phyloP scores from a whole-genome alignment of 2,888 invertebrate genomes.

The Mythimna vitellina region DNA sequence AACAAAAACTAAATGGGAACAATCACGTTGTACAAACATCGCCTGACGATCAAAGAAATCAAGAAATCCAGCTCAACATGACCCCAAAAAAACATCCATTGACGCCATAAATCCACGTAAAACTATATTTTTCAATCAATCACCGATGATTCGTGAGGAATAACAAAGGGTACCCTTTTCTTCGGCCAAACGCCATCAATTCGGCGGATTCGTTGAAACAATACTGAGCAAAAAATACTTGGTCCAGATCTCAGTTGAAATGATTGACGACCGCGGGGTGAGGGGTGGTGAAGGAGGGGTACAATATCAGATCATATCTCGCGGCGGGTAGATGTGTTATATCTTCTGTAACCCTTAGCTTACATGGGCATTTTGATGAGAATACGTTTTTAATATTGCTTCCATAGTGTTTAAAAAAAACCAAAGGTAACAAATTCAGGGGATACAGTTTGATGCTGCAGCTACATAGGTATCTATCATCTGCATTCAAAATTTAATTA shows the following conservation, averaged over 20 bases:
- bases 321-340: slow-evolving; percentile 42
- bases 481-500: no score
- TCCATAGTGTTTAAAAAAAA: no score
- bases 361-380: no score
- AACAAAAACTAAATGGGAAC: no score
- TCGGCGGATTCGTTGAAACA: slow-evolving; percentile 72
- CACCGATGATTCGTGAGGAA: slow-evolving; percentile 62
- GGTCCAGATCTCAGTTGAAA: slow-evolving; percentile 72
- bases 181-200: slow-evolving; percentile 78
- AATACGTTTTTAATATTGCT: no score
- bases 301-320: slow-evolving; percentile 63
- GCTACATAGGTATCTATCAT: no score
- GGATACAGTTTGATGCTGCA: no score
- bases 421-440: no score
- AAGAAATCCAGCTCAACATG: neutral
- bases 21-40: neutral
- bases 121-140: slow-evolving; percentile 24
- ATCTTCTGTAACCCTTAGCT: neutral
- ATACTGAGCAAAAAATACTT: slow-evolving; percentile 68
- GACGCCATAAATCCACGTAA: neutral
- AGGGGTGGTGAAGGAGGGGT: slow-evolving; percentile 25
- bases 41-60: neutral
- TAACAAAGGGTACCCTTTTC: slow-evolving; percentile 72
- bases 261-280: slow-evolving; percentile 79
- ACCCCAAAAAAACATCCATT: neutral